Evolutionary conservation across 2,888 invertebrate genomes (phyloP), one percentile per base, ranked within the genome.

Genomic region (Tipula lateralis): DNA sequence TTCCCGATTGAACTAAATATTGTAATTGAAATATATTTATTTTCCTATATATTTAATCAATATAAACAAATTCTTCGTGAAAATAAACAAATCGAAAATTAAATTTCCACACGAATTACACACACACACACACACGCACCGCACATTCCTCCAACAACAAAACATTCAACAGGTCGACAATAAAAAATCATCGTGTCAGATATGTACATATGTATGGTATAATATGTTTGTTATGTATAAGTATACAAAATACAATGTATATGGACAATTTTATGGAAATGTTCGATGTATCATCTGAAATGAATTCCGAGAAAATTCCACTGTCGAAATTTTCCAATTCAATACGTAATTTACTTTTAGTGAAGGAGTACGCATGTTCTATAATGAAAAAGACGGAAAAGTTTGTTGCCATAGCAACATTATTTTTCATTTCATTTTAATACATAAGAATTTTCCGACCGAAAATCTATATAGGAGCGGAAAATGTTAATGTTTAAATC

Each of bases 141-240:
- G 13, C 39, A 66, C 12, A 66, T 24, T 66, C 24, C 24, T 66
- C 7, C 66, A 24, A 9, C 66, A 66, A 6, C 66, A 66, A 66
- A 66, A 66, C 24, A 66, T 66, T 66, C 66, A 66, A 66, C 66
- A 66, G 66, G 66, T 66, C 66, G 66, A 66, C 66, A 66, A 24
- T 4, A 66, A 66, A 66, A 24, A 66, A 13, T 1, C 66, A 9
- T 24, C 66, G 66, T 66, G 24, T 24, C 19, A 19, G 24, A 66
- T 66, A 66, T 24, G 19, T 66, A 24, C 66, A n/a, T n/a, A n/a
- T n/a, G n/a, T n/a, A n/a, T n/a, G n/a, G n/a, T n/a, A n/a, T n/a
- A n/a, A n/a, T n/a, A n/a, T n/a, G n/a, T n/a, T n/a, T n/a, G n/a
- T n/a, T n/a, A n/a, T n/a, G n/a, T n/a, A n/a, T n/a, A n/a, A n/a